Percentiles rank a stretch among this genome's conserved stretches.
phyloP scores from a whole-genome alignment of 2,888 invertebrate species.

The Flexamia atlantica region DNA sequence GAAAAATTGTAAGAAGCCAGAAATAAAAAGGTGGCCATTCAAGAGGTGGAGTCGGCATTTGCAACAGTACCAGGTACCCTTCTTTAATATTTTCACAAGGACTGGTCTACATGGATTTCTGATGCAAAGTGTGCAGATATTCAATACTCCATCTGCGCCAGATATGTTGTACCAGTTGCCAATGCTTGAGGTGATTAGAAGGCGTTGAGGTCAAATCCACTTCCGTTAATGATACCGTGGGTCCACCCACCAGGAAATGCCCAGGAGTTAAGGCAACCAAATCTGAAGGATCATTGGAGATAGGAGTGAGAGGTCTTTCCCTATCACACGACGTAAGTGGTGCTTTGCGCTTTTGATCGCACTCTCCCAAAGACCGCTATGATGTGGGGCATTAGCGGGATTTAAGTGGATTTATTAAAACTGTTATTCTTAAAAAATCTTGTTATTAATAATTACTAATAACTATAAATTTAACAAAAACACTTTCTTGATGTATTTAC shows the following conservation, averaged over 20 bases:
- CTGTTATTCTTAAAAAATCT: too few species aligned
- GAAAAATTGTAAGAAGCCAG: too few species aligned
- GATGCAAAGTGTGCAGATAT: constrained; percentile 36
- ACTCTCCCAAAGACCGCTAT: too few species aligned
- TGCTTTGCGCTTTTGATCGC: too few species aligned
- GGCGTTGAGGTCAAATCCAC: neutral
- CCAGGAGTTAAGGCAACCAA: constrained; percentile 45
- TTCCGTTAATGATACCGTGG: constrained; percentile 16
- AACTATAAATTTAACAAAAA: too few species aligned
- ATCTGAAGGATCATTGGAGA: constrained; percentile 47
- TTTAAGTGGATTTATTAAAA: too few species aligned
- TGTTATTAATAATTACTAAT: too few species aligned
- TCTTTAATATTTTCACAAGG: neutral
- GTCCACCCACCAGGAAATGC: constrained; percentile 60
- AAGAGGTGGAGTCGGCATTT: constrained; percentile 5
- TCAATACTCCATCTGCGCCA: constrained; percentile 56
- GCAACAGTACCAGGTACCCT: constrained; percentile 4
- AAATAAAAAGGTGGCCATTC: constrained; percentile 40
- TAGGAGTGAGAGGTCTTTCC: constrained; percentile 61
- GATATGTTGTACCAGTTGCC: constrained; percentile 44
- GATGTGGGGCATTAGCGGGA: too few species aligned
- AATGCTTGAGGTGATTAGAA: constrained; percentile 3
- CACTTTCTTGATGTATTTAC: too few species aligned
- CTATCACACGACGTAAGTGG: too few species aligned
- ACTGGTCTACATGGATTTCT: neutral